Evolutionary conservation across 2,113 vertebrate genomes (phyloP), one percentile per base, ranked within the genome.

Genomic region (Megaleporinus macrocephalus): DNA sequence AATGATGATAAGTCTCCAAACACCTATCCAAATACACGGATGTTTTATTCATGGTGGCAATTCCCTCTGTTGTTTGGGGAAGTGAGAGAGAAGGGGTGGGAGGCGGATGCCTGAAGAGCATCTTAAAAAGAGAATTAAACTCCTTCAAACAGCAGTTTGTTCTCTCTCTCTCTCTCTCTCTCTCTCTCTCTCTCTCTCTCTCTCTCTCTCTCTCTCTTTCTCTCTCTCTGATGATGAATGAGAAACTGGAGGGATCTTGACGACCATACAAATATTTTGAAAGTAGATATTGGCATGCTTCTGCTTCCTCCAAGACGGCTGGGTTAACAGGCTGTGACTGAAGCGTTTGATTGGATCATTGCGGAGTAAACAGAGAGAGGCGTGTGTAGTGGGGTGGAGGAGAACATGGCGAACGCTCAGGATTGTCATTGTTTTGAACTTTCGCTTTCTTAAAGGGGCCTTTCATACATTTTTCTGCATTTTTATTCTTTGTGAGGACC

Each of bases 241-340:
- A 84, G 80, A 65, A 27, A 70, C 61, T 81, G 61, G 55, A 86
- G 80, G 59, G 62, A 87, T 65, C 51, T 71, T 87, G 88, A 86
- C 83, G 76, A 87, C 84, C 83, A 89, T 83, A 87, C 85, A 89
- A 86, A 89, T 87, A 84, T 78, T 87, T 66, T 73, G 20, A 53
- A 85, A 70, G 76, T 24, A 66, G 69, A 85, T 80, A 86, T 74
- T 83, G 83, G 73, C 80, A 84, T 79, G 75, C 77, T 51, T 85
- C 26, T 80, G 76, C 73, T 70, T 68, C 49, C n/a, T 73, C 86
- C 80, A 68, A 63, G 49, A 70, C 44, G 76, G 73, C 86, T 87
- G 69, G 78, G 80, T 83, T 88, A 88, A 87, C 81, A 87, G 71
- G 47, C 41, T 72, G 49, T 78, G 69, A 73, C 81, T 78, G 78